Evolutionary conservation across 2,797 vertebrate genomes (phyloP).

Genomic region (Coregonus sp.): DNA sequence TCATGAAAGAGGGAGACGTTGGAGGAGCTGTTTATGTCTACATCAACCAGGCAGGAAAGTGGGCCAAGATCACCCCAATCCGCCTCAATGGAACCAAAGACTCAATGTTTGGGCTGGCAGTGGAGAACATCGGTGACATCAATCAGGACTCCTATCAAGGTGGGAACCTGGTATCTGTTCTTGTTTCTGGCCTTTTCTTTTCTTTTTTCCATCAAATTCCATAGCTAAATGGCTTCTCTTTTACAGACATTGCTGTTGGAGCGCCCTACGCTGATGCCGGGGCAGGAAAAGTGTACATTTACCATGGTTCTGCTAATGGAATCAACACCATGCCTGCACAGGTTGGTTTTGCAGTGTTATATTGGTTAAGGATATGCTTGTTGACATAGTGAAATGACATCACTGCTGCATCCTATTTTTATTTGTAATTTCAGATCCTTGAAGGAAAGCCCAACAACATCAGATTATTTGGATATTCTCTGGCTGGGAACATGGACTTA

Average conservation of each 20-base stretch:
- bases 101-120: constrained; percentile 97
- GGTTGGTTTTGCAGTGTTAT: constrained; percentile 68
- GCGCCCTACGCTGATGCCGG: constrained; percentile 86
- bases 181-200: not conserved
- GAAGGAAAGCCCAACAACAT: constrained; percentile 79
- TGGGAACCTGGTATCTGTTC: constrained; percentile 49
- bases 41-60: constrained; percentile 86
- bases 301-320: constrained; percentile 86
- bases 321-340: constrained; percentile 86
- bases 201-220: not conserved
- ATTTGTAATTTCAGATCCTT: constrained; percentile 79
- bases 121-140: constrained; percentile 90
- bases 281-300: constrained; percentile 89
- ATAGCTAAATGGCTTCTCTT: constrained; percentile 24
- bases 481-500: constrained; percentile 96
- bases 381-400: not conserved
- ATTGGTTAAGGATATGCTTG: not conserved
- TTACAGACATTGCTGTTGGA: constrained; percentile 91
- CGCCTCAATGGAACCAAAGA: constrained; percentile 87
- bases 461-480: constrained; percentile 89
- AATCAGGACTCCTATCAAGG: constrained; percentile 92
- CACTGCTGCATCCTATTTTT: not conserved
- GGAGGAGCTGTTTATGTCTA: constrained; percentile 94
- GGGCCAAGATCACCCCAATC: constrained; percentile 79
- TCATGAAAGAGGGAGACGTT: constrained; percentile 86